These are phyloP conservation scores for Schizaphis graminum DNA, from an alignment of 2,888 invertebrate genomes.

Conservation along the genomic window DNA sequence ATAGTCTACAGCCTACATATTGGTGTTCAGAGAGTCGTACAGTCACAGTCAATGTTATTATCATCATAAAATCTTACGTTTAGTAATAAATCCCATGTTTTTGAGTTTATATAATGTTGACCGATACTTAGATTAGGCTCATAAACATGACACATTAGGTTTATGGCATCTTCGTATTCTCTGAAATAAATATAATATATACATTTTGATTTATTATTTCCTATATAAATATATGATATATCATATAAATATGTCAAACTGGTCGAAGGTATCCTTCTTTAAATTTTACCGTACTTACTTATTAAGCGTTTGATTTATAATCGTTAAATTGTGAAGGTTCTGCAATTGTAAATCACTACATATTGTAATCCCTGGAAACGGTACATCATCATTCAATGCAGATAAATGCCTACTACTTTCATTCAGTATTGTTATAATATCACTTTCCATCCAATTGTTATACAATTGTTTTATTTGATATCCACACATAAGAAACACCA, in stretches of 20 bases:
- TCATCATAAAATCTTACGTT: constrained; percentile 18
- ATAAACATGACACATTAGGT: constrained; percentile 13
- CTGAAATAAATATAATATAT: not conserved
- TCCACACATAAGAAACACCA: constrained; percentile 65
- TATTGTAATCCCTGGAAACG: constrained; percentile 67
- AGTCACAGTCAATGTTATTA: not conserved
- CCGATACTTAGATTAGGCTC: not conserved
- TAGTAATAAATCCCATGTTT: constrained; percentile 39
- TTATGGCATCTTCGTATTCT: constrained; percentile 31
- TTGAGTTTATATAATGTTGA: not conserved
- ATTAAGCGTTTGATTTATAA: not conserved
- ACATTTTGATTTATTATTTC: not conserved
- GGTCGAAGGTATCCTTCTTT: not conserved
- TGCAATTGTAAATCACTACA: constrained; percentile 66
- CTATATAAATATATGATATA: no score
- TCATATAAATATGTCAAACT: not conserved
- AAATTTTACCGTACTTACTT: not conserved
- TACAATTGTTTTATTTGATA: constrained; percentile 59
- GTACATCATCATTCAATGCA: constrained; percentile 59
- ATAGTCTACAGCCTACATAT: not conserved
- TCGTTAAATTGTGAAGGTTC: not conserved
- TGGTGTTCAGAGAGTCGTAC: not conserved
- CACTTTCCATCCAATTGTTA: constrained; percentile 64
- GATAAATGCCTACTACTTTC: constrained; percentile 31
- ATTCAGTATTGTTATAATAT: constrained; percentile 65